phyloP scores from a whole-genome alignment of 1,140 invertebrate genomes.

The Neodiprion pinetum region DNA sequence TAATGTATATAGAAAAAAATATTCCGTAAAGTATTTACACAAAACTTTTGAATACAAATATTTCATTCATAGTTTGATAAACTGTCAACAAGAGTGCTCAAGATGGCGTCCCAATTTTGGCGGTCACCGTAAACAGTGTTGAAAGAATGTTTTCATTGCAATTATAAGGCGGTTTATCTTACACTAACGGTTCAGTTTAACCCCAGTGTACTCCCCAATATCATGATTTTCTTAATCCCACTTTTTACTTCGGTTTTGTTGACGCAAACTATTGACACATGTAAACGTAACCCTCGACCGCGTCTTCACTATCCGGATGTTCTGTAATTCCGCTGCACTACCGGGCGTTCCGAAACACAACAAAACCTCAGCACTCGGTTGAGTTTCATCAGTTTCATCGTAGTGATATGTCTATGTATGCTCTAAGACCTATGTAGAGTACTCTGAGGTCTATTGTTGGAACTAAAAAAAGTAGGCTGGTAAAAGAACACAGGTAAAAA shows the following conservation, averaged over 20 bases:
- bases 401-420: too few relatives aligned
- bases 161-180: neutral
- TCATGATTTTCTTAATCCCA: neutral
- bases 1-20: too few relatives aligned
- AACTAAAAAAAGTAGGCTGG: too few relatives aligned
- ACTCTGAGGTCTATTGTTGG: too few relatives aligned
- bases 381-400: too few relatives aligned
- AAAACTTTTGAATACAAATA: neutral
- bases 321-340: neutral
- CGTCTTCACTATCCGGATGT: neutral
- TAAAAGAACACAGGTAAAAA: too few relatives aligned
- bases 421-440: too few relatives aligned
- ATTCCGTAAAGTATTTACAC: too few relatives aligned
- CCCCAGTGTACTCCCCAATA: neutral
- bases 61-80: conserved; percentile 24
- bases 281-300: conserved; percentile 10
- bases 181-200: neutral
- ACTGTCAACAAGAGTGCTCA: conserved; percentile 50
- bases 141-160: neutral
- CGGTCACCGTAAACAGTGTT: conserved; percentile 32
- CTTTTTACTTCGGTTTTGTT: neutral
- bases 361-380: neutral
- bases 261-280: conserved; percentile 4
- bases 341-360: neutral
- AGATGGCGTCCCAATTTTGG: conserved; percentile 53